Base-by-base conservation (phyloP, 1,140 invertebrate genomes). In the Chironomus striatipennis region DNA sequence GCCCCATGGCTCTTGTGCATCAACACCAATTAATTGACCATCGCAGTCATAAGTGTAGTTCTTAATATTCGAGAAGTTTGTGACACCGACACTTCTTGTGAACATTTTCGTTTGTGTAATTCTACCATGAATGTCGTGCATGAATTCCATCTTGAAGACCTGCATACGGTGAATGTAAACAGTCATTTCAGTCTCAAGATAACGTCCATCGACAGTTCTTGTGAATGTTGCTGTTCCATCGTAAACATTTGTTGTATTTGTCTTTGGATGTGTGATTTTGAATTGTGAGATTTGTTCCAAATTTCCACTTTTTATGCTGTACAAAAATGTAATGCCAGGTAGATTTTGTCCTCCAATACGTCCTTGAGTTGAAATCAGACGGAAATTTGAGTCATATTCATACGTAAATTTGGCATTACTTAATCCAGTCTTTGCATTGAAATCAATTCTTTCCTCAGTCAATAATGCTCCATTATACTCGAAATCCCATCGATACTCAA, bases 21-120 rank as follows among this genome's bases (percentile, higher is more conserved):
- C 93, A 7, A 97, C 90, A 7, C 91, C 92, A 24, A 90, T 89
- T 21, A 97, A 81, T 79, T 97, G 94, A 7, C 94, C 94, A 79
- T 97, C 94, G 42, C 88, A 90, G 79, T 97, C 94, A 89, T 94
- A 97, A 0, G 93, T 96, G 77, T 93, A 95, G 82, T 97, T 97
- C 80, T 95, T 94, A 17, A 70, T 70, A 77, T 93, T 95, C 0
- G 91, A 94, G 76, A 94, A 94, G 1, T 91, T 91, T 76, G 95
- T 94, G 0, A 93, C 90, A 4, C 93, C 94, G 34, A 94, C 90
- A 79, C 95, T 94, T 73, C 92, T 88, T 0, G 94, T 95, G 77
- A 93, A 91, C 3, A 94, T 94, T 76, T 91, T 85, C 12, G 94
- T 95, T 83, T 96, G 93, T 21, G 91, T 90, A 72, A 98, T 93